Conservation (phyloP, 92 coral and sea anemone species). For the Epizoanthus ramosus region DNA sequence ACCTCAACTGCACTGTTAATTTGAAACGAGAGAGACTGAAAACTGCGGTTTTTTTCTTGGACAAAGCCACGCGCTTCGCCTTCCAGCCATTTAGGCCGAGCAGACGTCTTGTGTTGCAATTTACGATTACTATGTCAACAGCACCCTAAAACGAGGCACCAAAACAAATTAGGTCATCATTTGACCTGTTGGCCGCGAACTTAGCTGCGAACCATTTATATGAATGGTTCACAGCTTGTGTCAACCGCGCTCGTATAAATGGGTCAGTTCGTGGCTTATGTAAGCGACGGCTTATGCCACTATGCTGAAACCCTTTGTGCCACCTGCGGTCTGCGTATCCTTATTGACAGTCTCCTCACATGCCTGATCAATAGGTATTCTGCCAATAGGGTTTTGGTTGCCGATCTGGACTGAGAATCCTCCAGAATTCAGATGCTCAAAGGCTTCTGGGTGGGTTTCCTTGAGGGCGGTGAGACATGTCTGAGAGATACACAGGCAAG, state of each 20-base stretch:
- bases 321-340: slow-evolving; percentile 58
- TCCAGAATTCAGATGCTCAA: slow-evolving; percentile 9
- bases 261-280: too few species aligned
- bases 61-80: too few species aligned
- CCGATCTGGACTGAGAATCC: slow-evolving; percentile 60
- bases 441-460: slow-evolving; percentile 42
- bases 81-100: too few species aligned
- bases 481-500: slow-evolving; percentile 51
- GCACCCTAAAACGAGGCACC: too few species aligned
- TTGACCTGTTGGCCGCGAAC: too few species aligned
- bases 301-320: slow-evolving; percentile 64
- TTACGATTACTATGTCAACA: too few species aligned
- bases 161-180: too few species aligned
- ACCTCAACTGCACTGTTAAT: background rate
- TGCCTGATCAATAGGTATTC: slow-evolving; percentile 52
- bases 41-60: background rate
- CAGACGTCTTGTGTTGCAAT: too few species aligned
- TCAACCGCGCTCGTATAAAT: too few species aligned
- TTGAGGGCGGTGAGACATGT: slow-evolving; percentile 12
- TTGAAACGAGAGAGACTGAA: slow-evolving; percentile 2
- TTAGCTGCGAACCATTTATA: too few species aligned
- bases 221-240: too few species aligned
- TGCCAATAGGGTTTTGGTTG: slow-evolving; percentile 41
- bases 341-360: slow-evolving; percentile 62
- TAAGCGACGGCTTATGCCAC: too few species aligned